These are phyloP conservation scores for Polydrusus cervinus DNA, from an alignment of 2,888 invertebrate species.

Conservation along the genomic window DNA sequence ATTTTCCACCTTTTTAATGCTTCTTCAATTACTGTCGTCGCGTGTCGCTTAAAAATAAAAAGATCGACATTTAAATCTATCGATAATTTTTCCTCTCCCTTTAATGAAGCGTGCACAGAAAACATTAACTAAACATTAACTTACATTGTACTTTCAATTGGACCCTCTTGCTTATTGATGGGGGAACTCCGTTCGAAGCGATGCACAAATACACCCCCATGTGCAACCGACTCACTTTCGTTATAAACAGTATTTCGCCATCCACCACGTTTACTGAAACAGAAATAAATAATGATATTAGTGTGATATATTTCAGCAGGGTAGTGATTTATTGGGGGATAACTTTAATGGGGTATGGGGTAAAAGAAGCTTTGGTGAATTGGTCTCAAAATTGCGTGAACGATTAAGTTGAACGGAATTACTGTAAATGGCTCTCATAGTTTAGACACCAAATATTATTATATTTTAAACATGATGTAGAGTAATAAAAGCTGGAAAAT, in stretches of 20 bases:
- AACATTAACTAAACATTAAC: slow-evolving; percentile 67
- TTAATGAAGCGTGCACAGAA: slow-evolving; percentile 23
- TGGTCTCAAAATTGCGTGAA: slow-evolving; percentile 18
- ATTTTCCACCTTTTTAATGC: too few species aligned
- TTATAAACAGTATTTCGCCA: slow-evolving; percentile 88
- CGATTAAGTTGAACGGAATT: neutral
- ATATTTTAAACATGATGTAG: too few species aligned
- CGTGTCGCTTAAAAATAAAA: too few species aligned
- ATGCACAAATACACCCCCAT: slow-evolving; percentile 96
- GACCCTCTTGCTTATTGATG: slow-evolving; percentile 90
- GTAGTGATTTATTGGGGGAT: slow-evolving; percentile 44
- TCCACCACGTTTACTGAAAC: slow-evolving; percentile 89
- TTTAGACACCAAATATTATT: too few species aligned
- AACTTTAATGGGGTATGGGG: slow-evolving; percentile 39
- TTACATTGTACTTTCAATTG: slow-evolving; percentile 89
- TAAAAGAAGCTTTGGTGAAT: slow-evolving; percentile 36
- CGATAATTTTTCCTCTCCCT: neutral
- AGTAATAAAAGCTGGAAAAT: too few species aligned
- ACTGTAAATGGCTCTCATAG: too few species aligned
- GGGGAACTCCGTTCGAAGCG: slow-evolving; percentile 94
- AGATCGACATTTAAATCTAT: neutral
- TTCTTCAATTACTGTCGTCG: too few species aligned
- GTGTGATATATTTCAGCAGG: slow-evolving; percentile 37
- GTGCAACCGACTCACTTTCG: slow-evolving; percentile 91
- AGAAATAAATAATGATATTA: slow-evolving; percentile 57